A percentile compares a stretch with the other conserved stretches of the same genome.
Conservation (phyloP, 2,113 vertebrate species). For the Tupaia chinensis region DNA sequence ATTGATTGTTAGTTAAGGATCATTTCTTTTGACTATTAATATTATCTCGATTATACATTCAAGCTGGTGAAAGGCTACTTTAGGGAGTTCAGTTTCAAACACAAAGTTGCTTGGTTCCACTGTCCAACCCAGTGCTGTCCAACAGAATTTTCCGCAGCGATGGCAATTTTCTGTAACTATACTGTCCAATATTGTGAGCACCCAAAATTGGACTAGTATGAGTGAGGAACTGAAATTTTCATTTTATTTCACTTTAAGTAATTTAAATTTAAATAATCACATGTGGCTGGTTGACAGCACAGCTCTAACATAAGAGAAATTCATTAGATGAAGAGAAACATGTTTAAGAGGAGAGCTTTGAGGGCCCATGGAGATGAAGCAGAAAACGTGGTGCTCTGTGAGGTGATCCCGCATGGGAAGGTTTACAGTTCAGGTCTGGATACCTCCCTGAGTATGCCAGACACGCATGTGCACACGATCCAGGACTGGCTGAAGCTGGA, state of each 20-base stretch:
- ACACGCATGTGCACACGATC: no score
- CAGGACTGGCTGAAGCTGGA: no score
- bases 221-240: neutral
- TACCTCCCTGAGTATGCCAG: no score
- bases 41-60: slow-evolving; percentile 35
- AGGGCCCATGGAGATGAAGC: no score
- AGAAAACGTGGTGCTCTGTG: no score
- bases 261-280: slow-evolving; percentile 46
- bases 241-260: neutral
- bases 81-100: neutral
- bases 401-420: no score
- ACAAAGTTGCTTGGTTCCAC: neutral
- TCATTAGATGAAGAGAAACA: slow-evolving; percentile 28
- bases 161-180: neutral
- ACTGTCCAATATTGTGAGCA: neutral
- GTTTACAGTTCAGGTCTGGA: no score
- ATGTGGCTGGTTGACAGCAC: neutral
- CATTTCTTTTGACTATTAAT: slow-evolving; percentile 37
- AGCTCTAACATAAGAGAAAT: slow-evolving; percentile 17
- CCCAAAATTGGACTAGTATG: neutral
- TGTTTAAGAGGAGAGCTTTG: neutral
- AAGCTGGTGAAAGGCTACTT: neutral
- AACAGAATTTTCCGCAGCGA: neutral
- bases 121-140: neutral
- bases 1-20: slow-evolving; percentile 88